Evolutionary conservation across 2,797 vertebrate species (phyloP), one percentile per base, ranked within the genome.

Genomic region (Pristis pectinata): DNA sequence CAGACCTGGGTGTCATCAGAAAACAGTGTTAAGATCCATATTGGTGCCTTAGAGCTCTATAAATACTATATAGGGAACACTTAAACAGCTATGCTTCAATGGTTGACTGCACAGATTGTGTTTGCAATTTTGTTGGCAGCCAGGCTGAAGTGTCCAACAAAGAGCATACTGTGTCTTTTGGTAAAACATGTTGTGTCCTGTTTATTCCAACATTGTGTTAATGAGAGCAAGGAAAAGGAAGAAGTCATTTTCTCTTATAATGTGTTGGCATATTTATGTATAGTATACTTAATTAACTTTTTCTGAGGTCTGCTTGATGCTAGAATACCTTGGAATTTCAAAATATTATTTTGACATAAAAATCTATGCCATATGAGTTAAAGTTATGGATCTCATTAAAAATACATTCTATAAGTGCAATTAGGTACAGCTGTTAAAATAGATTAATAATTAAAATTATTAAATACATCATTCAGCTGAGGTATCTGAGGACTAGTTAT

Each of bases 371-470:
- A 76, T 72, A n/a, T 53, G 70, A 94, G 92, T 44, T 49, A n/a
- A 94, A 94, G 92, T 94, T 41, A 13, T 49, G 92, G 72, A 94
- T 67, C 92, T 94, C 44, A 6, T 17, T 91, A 91, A 91, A 91
- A 91, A 91, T 76, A 94, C 67, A 53, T 72, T 94, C 92, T 94
- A 94, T 72, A 93, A 44, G 49, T 56, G 72, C 92, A 94, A 94
- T 94, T 94, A 53, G 5, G 15, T 44, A 53, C 92, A 94, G 92
- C 92, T 94, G 92, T 94, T 94, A 74, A 94, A 94, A 94, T 94
- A 94, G 70, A 74, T 56, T 94, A 94, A 94, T 76, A 76, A 94
- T 76, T 94, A 53, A 76, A 94, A 94, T 67, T 34, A 53, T 94
- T 76, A 44, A 94, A 74, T 94, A n/a, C 34, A 53, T 76, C 30